Evolutionary conservation across 2,888 invertebrate genomes (phyloP), one percentile per base, ranked within the genome.

Genomic region (Lasiommata megera): DNA sequence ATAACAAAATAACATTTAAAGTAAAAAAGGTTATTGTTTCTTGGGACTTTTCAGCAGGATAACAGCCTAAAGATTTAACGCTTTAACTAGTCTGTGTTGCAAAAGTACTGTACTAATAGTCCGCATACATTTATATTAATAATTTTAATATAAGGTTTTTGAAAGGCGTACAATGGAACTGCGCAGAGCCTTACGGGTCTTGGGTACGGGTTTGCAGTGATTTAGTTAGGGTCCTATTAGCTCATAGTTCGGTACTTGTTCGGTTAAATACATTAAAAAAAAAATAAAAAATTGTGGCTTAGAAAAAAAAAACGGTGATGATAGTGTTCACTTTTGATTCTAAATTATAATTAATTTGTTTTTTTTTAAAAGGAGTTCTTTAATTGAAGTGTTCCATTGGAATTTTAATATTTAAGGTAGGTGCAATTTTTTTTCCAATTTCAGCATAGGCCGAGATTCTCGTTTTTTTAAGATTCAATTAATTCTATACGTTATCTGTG

Each of bases 211-310:
- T 57, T 56, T 56, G 63, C 37, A 65, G 60, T 67, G 67, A 65
- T 69, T 76, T 75, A 80, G 82, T 82, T 72, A 74, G 70, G 72
- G 70, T 72, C 67, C 73, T 72, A 73, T 76, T 77, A 79, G 74
- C 76, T 72, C 67, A 65, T 66, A 62, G 69, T 61, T 60, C 68
- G 66, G 64, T 67, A 48, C 52, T 54, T 14, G 38, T 28, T 43
- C 40, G 18, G 54, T 44, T 14, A 16, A 51, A 54, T 54, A 43
- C 11, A 11, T 12, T 29, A 17, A 29, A 34, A 55, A 43, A 36
- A 11, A 34, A 34, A 34, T 11, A 34, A 11, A 23, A 23, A 23
- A 23, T 23, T 3, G 3, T 3, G 5, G 5, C 3, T 23, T 23
- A 23, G 2, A 23, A 23, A 23, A 3, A 23, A 23, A 38, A 14